Conservation (phyloP, 2,113 vertebrate genomes). For the Uropsilus gracilis region DNA sequence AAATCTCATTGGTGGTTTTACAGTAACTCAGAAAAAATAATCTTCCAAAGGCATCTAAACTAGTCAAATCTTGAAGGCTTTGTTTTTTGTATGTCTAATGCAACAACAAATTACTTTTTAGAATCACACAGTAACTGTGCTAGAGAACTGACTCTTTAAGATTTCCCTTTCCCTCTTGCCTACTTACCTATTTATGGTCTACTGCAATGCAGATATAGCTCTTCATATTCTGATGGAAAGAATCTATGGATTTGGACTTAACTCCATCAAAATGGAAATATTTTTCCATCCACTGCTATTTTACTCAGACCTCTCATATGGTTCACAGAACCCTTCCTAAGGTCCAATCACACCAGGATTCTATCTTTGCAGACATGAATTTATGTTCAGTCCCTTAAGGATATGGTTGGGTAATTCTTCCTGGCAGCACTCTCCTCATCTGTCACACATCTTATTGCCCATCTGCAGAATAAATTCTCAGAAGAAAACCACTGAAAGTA, state of each 20-base stretch:
- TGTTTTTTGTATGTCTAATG: constrained; percentile 42
- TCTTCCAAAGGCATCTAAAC: neutral
- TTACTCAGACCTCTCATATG: neutral
- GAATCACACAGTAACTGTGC: neutral
- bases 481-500: constrained; percentile 70
- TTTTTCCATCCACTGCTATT: neutral
- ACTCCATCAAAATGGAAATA: neutral
- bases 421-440: constrained; percentile 16
- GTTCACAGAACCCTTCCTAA: neutral
- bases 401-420: constrained; percentile 27
- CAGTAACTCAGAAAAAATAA: neutral
- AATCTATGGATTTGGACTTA: neutral
- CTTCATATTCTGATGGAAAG: neutral
- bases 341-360: neutral
- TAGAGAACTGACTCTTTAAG: neutral
- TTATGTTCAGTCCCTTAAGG: constrained; percentile 10
- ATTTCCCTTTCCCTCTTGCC: neutral
- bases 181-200: neutral
- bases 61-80: constrained; percentile 51
- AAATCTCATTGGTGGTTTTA: neutral
- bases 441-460: constrained; percentile 44
- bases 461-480: constrained; percentile 50
- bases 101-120: constrained; percentile 37
- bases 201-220: neutral
- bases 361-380: neutral